Base-by-base conservation (phyloP, 2,797 vertebrate genomes). In the Sibirionetta formosa region DNA sequence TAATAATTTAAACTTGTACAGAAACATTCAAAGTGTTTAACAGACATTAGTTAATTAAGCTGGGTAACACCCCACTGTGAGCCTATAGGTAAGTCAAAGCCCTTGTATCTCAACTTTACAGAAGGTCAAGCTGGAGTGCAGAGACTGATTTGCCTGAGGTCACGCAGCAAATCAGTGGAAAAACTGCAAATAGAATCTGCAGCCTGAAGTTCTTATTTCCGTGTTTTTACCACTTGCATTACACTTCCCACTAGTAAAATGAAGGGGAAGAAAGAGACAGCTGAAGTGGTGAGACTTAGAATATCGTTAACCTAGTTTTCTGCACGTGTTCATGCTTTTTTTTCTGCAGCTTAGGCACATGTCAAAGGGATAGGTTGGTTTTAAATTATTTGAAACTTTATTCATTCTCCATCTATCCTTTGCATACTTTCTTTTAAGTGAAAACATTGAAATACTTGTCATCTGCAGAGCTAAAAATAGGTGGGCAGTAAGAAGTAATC, bases 61-160 rank as follows among this genome's bases (percentile, higher is more conserved):
- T 70, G 40, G 86, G 75, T 65, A 82, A 84, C 77, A 69, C 85
- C 84, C 86, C 0, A 19, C 76, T 91, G 90, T 90, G 78, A 84
- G 86, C 68, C 86, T 75, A 68, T 73, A 90, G 91, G 88, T 93
- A 94, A 93, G 78, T 95, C 90, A 94, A 89, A 95, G 82, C 64
- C 75, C 89, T 95, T 2, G 8, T 87, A 86, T 94, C 90, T 86
- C 91, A 84, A n/a, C 94, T 95, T 96, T 91, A 94, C 88, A 92
- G 90, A 90, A 94, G 94, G 91, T 93, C 95, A 88, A 94, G 50
- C 83, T 92, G 86, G 94, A 95, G 57, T 88, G 81, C 68, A 61
- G 90, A 86, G 77, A 86, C 94, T 61, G 92, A 92, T 93, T 94
- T 96, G 94, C 95, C 94, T 93, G 78, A 88, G 94, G 95, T 95